Percentiles rank a stretch among this genome's conserved stretches.
phyloP scores from a whole-genome alignment of 2,888 invertebrate species.

The Pseudococcus viburni region DNA sequence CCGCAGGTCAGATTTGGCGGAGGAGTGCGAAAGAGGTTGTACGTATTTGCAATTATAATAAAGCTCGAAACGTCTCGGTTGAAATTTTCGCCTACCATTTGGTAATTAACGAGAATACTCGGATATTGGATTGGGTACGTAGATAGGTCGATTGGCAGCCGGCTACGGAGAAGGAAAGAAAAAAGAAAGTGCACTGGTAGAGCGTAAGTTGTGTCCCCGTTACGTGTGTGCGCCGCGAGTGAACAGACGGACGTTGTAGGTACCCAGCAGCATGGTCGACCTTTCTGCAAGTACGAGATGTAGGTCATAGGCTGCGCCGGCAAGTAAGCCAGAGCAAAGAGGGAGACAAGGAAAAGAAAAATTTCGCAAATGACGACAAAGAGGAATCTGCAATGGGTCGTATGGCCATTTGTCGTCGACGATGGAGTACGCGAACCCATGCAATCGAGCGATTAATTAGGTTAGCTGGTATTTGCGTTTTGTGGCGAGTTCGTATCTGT shows the following conservation, averaged over 20 bases:
- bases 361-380: background rate
- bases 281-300: conserved; percentile 21
- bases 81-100: background rate
- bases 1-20: background rate
- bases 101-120: background rate
- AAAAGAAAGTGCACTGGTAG: background rate
- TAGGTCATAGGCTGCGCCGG: background rate
- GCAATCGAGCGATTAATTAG: background rate
- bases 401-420: background rate
- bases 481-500: background rate
- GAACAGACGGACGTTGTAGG: conserved; percentile 15
- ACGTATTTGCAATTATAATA: background rate
- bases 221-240: background rate
- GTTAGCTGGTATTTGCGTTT: conserved; percentile 6
- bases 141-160: background rate
- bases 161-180: background rate
- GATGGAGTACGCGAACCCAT: background rate
- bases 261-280: conserved; percentile 6
- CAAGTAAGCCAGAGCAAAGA: background rate
- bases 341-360: background rate
- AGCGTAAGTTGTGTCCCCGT: conserved; percentile 14
- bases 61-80: background rate
- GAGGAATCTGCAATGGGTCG: background rate
- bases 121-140: background rate
- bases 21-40: background rate